Base-by-base conservation (phyloP, 2,113 vertebrate species). In the Dunckerocampus dactyliophorus region DNA sequence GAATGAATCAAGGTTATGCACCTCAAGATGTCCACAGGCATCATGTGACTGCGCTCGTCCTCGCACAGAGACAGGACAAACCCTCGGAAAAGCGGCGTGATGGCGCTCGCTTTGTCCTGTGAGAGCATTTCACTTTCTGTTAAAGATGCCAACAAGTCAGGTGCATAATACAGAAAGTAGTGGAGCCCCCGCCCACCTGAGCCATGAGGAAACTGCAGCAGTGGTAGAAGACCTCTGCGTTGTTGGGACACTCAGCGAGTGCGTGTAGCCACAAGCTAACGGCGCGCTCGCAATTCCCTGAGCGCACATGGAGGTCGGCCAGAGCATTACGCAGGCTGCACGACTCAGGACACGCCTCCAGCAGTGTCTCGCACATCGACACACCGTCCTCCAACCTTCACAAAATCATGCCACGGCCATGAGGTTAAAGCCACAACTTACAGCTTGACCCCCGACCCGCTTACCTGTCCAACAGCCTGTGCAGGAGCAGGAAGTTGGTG, bases 51-150 rank as follows among this genome's bases (percentile, higher is more conserved):
- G 65, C 88, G 83, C 0, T 88, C 73, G 31, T 85, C 88, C 68
- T 96, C 93, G 82, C 94, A 95, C 48, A 96, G 90, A 9, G 93
- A 92, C 79, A 88, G 77, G 64, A 96, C 79, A 68, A 98, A 98
- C 7, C 91, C 92, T 80, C 93, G 80, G 63, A 98, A 92, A 68
- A 97, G 82, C 22, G 91, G 88, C 62, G 87, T 87, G 66, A 95
- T 81, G 67, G 84, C 90, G 45, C 88, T 87, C 11, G 77, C 75
- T 71, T 63, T 89, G 55, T 91, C 91, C 96, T 99, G 90, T 1
- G 1, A 47, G 67, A 75, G 63, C 16, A 53, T 11, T 49, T n/a
- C 20, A 57, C 17, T 47, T 47, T 7, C 15, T 19, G 47, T 47
- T 16, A 46, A 9, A 19, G 47, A 17, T 10, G 47, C 17, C 11